A percentile compares a stretch with the other conserved stretches of the same genome.
These are phyloP conservation scores for Oasisia sp. DNA, from an alignment of 2,888 invertebrate genomes.

Conservation along the genomic window DNA sequence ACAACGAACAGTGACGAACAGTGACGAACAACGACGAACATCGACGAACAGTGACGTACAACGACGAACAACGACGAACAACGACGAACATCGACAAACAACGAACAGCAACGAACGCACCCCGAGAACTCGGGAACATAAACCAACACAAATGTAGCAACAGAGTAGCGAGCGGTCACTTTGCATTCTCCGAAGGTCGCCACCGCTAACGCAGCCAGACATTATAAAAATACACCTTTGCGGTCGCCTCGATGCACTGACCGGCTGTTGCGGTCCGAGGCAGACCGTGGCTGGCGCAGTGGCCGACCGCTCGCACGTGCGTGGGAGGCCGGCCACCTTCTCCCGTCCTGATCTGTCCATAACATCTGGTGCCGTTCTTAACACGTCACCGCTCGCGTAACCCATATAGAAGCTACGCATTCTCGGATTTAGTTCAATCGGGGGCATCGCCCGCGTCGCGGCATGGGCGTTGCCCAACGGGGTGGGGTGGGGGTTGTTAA, in stretches of 20 bases:
- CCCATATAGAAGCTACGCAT: neutral
- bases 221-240: neutral
- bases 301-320: neutral
- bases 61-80: neutral
- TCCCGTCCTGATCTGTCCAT: neutral
- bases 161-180: neutral
- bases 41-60: too few relatives aligned
- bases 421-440: neutral
- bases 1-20: too few relatives aligned
- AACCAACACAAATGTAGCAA: neutral
- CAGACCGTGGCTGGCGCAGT: neutral
- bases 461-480: neutral
- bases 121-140: neutral
- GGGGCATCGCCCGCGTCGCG: neutral
- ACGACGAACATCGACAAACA: too few relatives aligned
- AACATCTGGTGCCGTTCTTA: neutral
- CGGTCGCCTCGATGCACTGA: neutral
- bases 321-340: neutral
- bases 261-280: neutral
- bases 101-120: neutral
- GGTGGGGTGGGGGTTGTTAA: neutral
- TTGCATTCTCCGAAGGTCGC: neutral
- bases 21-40: too few relatives aligned
- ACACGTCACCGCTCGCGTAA: neutral
- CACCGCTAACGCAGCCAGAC: too few relatives aligned